Percentiles rank a stretch among this genome's conserved stretches.
phyloP scores from a whole-genome alignment of 2,888 invertebrate genomes.

The Hoplodrina ambigua region DNA sequence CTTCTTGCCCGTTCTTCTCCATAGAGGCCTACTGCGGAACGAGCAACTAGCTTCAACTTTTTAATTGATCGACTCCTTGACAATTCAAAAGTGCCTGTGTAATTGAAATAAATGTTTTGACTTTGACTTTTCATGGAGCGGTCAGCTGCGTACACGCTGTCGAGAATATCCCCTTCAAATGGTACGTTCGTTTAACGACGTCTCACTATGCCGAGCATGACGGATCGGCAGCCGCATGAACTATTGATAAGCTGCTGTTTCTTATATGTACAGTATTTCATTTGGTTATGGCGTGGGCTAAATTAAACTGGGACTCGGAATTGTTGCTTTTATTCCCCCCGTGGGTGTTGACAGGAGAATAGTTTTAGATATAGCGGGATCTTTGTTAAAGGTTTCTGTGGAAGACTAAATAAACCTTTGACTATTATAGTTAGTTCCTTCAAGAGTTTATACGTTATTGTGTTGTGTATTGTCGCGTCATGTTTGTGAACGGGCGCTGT shows the following conservation, averaged over 20 bases:
- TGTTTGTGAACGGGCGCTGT: too few relatives aligned
- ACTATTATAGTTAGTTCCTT: background rate
- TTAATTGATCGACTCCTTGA: too few relatives aligned
- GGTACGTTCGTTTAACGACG: conserved; percentile 41
- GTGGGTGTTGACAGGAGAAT: conserved; percentile 12
- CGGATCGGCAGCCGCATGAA: conserved; percentile 34
- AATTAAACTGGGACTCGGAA: conserved; percentile 14
- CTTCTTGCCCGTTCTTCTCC: too few relatives aligned
- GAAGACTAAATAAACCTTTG: too few relatives aligned
- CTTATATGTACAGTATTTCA: conserved; percentile 7
- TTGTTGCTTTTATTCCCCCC: conserved; percentile 9
- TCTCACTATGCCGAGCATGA: conserved; percentile 32
- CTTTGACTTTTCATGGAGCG: too few relatives aligned
- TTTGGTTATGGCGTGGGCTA: conserved; percentile 6
- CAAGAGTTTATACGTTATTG: background rate
- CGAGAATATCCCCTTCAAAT: background rate
- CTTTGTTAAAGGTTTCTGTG: background rate
- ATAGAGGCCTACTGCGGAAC: too few relatives aligned
- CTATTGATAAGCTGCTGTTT: conserved; percentile 49
- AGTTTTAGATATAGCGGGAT: background rate
- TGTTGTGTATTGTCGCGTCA: too few relatives aligned
- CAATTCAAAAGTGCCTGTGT: too few relatives aligned
- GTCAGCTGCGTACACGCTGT: too few relatives aligned
- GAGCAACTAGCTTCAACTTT: too few relatives aligned
- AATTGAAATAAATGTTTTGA: too few relatives aligned